phyloP scores from a whole-genome alignment of 2,113 vertebrate genomes.

The Carassius auratus region DNA sequence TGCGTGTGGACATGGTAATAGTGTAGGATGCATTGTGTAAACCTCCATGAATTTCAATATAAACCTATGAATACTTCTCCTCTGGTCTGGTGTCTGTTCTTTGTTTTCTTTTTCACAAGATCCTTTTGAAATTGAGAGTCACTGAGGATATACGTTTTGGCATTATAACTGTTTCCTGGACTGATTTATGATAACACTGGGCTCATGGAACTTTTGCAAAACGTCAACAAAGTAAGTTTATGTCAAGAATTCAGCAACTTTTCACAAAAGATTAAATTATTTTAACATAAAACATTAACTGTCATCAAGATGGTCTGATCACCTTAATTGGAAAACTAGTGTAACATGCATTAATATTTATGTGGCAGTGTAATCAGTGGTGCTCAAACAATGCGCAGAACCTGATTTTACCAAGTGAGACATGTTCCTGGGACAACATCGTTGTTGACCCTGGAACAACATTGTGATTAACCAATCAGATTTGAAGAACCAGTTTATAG shows the following conservation, averaged over 20 bases:
- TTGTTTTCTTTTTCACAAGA: not conserved
- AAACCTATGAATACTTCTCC: too few species aligned
- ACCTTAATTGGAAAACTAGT: not conserved
- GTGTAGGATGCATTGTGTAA: constrained; percentile 92
- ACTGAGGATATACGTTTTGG: not conserved
- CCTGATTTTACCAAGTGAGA: too few species aligned
- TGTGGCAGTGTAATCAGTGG: not conserved
- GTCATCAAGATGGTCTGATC: not conserved
- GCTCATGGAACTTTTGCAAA: not conserved
- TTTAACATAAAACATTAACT: too few species aligned
- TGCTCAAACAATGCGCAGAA: too few species aligned
- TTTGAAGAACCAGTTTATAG: too few species aligned
- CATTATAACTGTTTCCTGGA: not conserved
- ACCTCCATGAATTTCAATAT: constrained; percentile 89
- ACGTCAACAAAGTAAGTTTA: not conserved
- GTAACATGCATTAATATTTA: not conserved
- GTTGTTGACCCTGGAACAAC: too few species aligned
- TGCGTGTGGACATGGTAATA: constrained; percentile 90
- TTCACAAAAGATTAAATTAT: too few species aligned
- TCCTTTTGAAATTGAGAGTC: not conserved
- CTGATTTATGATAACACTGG: not conserved
- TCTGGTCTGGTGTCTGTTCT: constrained; percentile 45
- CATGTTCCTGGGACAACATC: too few species aligned
- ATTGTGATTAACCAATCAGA: too few species aligned
- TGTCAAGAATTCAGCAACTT: too few species aligned